These are phyloP conservation scores for Helicoverpa zea DNA, from an alignment of 1,140 invertebrate genomes.

Conservation along the genomic window DNA sequence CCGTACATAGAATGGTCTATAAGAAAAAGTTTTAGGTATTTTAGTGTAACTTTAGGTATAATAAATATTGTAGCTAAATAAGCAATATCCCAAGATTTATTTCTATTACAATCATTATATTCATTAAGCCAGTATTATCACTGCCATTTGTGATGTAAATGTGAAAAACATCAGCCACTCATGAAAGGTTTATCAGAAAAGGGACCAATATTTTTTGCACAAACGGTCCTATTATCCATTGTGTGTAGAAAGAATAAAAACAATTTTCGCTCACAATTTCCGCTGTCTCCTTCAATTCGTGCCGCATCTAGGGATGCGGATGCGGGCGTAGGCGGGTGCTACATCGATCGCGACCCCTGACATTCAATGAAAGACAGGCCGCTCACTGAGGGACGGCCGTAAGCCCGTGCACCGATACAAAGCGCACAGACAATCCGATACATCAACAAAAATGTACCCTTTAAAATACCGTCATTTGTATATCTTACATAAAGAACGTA, in stretches of 20 bases:
- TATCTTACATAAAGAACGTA: slow-evolving; percentile 13
- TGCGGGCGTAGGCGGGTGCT: slow-evolving; percentile 64
- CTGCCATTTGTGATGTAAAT: not conserved
- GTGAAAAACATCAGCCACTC: not conserved
- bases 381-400: slow-evolving; percentile 60
- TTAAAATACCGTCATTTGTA: slow-evolving; percentile 4
- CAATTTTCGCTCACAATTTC: slow-evolving; percentile 20
- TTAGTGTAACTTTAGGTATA: not conserved
- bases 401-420: slow-evolving; percentile 31
- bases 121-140: not conserved
- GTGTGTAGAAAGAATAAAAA: slow-evolving; percentile 7
- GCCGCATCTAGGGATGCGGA: slow-evolving; percentile 53
- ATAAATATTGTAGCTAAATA: too few species aligned
- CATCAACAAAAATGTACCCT: slow-evolving; percentile 19
- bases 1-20: too few species aligned
- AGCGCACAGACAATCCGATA: not conserved
- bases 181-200: not conserved
- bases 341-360: slow-evolving; percentile 78
- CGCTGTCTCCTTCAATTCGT: slow-evolving; percentile 40
- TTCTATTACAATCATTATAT: not conserved
- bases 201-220: slow-evolving; percentile 18
- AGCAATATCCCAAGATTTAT: too few species aligned
- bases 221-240: slow-evolving; percentile 22
- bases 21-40: too few species aligned
- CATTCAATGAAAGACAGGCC: slow-evolving; percentile 70